Percentiles rank a stretch among this genome's conserved stretches.
Evolutionary conservation across 2,797 vertebrate species (phyloP).

Genomic region (Thripadectes ignobilis): DNA sequence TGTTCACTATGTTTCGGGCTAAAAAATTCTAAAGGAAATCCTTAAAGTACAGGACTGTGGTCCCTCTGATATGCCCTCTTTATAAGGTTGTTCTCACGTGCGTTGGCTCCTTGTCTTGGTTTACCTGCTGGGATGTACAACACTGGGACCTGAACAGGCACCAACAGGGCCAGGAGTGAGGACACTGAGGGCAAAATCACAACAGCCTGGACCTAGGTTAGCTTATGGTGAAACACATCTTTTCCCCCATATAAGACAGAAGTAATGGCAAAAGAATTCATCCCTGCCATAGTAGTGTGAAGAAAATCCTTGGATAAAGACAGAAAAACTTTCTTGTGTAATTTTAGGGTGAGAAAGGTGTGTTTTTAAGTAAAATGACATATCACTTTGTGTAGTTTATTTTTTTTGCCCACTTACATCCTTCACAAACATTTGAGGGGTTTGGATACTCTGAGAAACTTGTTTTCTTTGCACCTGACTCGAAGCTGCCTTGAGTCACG

Average conservation of each 20-base stretch:
- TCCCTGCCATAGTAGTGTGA: neutral
- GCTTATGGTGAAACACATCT: neutral
- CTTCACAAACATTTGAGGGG: neutral
- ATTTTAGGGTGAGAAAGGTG: neutral
- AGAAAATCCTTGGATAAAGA: neutral
- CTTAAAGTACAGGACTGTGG: neutral
- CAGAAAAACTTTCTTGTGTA: neutral
- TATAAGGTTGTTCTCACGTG: neutral
- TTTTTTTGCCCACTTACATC: neutral
- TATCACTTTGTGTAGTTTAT: neutral
- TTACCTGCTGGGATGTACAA: neutral
- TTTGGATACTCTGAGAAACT: neutral
- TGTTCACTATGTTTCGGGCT: neutral
- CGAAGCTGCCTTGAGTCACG: neutral
- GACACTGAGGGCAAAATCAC: neutral
- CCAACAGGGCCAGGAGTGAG: neutral
- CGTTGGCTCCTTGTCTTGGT: neutral
- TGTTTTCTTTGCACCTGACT: neutral
- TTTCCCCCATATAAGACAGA: neutral
- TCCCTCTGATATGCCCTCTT: neutral
- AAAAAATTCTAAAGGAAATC: neutral
- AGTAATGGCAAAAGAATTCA: neutral
- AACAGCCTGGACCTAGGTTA: neutral
- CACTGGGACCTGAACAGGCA: neutral
- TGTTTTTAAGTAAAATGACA: neutral